Conservation (phyloP, 2,113 vertebrate genomes). For the Stictonetta naevosa region DNA sequence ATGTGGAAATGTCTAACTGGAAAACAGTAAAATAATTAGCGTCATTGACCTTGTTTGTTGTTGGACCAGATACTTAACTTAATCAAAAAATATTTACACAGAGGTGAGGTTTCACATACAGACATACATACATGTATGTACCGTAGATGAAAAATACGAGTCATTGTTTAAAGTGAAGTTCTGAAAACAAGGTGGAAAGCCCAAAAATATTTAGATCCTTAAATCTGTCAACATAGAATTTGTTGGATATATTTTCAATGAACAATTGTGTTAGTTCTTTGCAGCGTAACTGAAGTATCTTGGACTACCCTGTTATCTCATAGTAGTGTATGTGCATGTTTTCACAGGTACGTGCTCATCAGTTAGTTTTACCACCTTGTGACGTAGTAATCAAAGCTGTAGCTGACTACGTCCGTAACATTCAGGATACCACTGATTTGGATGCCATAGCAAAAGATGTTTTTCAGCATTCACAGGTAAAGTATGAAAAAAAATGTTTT, state of each 20-base stretch:
- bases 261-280: not conserved
- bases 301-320: not conserved
- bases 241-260: rapidly evolving
- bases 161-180: not conserved
- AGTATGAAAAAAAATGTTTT: not conserved
- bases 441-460: slow-evolving; percentile 93
- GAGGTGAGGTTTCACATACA: not conserved
- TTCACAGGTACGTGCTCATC: slow-evolving; percentile 92
- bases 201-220: not conserved
- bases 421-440: slow-evolving; percentile 89
- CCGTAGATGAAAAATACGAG: not conserved
- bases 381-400: slow-evolving; percentile 96
- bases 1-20: not conserved
- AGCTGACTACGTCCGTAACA: slow-evolving; percentile 91
- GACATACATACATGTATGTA: not conserved
- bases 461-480: slow-evolving; percentile 94
- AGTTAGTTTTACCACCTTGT: slow-evolving; percentile 93
- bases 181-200: not conserved
- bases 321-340: not conserved
- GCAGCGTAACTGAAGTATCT: not conserved
- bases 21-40: not conserved
- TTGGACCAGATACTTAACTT: not conserved
- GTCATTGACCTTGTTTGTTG: not conserved
- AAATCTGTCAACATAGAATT: not conserved
- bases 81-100: not conserved